Evolutionary conservation across 2,797 vertebrate genomes (phyloP), one percentile per base, ranked within the genome.

Genomic region (Lutjanus argentimaculatus): DNA sequence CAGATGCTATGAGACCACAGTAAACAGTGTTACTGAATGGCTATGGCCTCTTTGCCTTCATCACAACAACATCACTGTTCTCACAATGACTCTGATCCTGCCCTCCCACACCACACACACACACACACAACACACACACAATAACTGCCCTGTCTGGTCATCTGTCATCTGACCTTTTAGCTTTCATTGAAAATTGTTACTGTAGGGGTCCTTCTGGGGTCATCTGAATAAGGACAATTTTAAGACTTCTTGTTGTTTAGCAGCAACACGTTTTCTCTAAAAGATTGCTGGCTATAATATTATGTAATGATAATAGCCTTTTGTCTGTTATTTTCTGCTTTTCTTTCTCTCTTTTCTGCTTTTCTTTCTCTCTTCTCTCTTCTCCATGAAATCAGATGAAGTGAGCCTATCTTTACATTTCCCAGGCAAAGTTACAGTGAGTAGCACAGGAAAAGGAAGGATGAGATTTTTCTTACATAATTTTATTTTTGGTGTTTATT

Each of bases 11-110:
- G 42, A 77, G 64, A 72, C 45, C 68, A 65, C 66, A 74, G 66
- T 17, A 66, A 88, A 77, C 72, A 36, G 51, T 75, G 79, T 64
- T 56, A 11, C 10, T 56, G 78, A 85, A 74, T 22, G 59, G 59
- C 55, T 62, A 53, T 10, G 66, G 55, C 52, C 68, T 67, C n/a
- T 75, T 61, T 75, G 67, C 21, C 17, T 52, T 61, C 65, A 55
- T 67, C 53, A 95, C 93, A 95, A 93, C 16, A 76, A 74, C 80
- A 84, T 40, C 67, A n/a, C 75, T 95, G 86, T 94, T 90, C 57
- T 82, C 65, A 70, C 25, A 64, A 65, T 72, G 67, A 58, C 67
- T 72, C 59, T 62, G 53, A 53, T 51, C 46, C 40, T 57, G 2
- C 4, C 3, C 12, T 2, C 52, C 72, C 14, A 51, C 48, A 52